phyloP scores from a whole-genome alignment of 1,140 invertebrate genomes.

The Drosophila simulans region DNA sequence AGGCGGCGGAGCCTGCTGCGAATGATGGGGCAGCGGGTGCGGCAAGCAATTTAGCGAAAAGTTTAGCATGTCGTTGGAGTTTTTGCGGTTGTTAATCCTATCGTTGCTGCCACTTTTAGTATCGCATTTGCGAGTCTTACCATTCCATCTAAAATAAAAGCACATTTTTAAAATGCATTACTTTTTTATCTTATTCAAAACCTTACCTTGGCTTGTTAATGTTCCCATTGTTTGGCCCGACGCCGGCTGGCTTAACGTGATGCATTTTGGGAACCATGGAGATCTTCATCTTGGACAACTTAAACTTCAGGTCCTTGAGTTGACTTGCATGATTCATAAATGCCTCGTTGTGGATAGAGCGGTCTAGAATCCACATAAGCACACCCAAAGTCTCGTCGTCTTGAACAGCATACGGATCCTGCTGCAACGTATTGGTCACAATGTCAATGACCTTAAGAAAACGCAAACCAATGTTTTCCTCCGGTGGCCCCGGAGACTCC shows the following conservation, averaged over 20 bases:
- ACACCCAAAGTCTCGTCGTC: slow-evolving; percentile 77
- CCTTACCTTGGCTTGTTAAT: slow-evolving; percentile 75
- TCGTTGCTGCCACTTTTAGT: slow-evolving; percentile 79
- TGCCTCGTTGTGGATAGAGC: slow-evolving; percentile 82
- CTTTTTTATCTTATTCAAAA: neutral
- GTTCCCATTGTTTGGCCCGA: slow-evolving; percentile 49
- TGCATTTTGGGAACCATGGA: slow-evolving; percentile 79
- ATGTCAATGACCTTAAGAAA: slow-evolving; percentile 85
- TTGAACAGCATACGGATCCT: slow-evolving; percentile 67
- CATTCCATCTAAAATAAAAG: slow-evolving; percentile 66
- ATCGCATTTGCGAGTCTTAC: slow-evolving; percentile 79
- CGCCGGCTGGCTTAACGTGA: slow-evolving; percentile 64
- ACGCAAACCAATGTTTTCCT: slow-evolving; percentile 76
- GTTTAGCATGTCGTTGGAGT: slow-evolving; percentile 80
- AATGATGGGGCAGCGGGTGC: slow-evolving; percentile 64
- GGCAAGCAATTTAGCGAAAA: slow-evolving; percentile 70
- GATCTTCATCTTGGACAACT: slow-evolving; percentile 81
- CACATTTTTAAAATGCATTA: neutral
- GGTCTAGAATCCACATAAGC: slow-evolving; percentile 80
- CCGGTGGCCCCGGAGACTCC: slow-evolving; percentile 66
- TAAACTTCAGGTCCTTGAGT: slow-evolving; percentile 82
- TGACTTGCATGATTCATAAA: slow-evolving; percentile 82
- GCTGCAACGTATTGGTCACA: slow-evolving; percentile 74
- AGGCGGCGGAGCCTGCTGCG: slow-evolving; percentile 51
- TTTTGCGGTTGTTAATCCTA: slow-evolving; percentile 82